Percentiles rank a stretch among this genome's conserved stretches.
Evolutionary conservation across 2,888 invertebrate genomes (phyloP).

Genomic region (Perizoma flavofasciatum): DNA sequence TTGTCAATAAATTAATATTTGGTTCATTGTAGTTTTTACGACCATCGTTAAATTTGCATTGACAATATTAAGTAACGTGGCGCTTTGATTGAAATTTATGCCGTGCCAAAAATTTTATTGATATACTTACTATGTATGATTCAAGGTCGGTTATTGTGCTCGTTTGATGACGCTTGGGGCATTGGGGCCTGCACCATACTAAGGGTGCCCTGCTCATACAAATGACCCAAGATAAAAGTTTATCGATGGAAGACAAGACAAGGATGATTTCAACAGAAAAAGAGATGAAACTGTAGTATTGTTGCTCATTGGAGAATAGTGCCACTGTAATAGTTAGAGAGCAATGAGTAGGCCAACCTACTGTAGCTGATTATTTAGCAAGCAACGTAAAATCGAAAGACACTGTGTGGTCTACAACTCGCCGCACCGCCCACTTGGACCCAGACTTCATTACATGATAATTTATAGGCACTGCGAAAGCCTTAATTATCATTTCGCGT

Average conservation of each 20-base stretch:
- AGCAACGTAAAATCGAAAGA: too few relatives aligned
- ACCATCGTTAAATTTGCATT: constrained; percentile 50
- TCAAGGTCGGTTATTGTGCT: constrained; percentile 42
- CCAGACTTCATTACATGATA: constrained; percentile 45
- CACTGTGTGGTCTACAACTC: constrained; percentile 31
- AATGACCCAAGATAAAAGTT: too few relatives aligned
- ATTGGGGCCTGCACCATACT: too few relatives aligned
- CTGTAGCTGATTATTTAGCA: too few relatives aligned
- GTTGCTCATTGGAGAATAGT: too few relatives aligned
- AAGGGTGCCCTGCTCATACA: too few relatives aligned
- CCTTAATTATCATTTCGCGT: constrained; percentile 52
- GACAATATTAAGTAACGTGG: constrained; percentile 48
- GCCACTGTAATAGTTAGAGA: too few relatives aligned
- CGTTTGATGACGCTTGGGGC: constrained; percentile 16
- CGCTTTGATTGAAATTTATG: constrained; percentile 60
- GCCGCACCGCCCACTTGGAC: constrained; percentile 34
- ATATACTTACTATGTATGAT: constrained; percentile 18
- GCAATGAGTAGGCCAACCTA: too few relatives aligned
- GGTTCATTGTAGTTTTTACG: constrained; percentile 50
- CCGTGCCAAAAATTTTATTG: constrained; percentile 53
- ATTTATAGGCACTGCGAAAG: constrained; percentile 46
- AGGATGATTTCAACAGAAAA: too few relatives aligned
- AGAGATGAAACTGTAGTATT: too few relatives aligned
- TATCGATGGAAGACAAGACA: neutral
- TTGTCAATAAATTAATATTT: constrained; percentile 30